Base-by-base conservation (phyloP, 1,140 invertebrate genomes). In the Lepidurus apus region DNA sequence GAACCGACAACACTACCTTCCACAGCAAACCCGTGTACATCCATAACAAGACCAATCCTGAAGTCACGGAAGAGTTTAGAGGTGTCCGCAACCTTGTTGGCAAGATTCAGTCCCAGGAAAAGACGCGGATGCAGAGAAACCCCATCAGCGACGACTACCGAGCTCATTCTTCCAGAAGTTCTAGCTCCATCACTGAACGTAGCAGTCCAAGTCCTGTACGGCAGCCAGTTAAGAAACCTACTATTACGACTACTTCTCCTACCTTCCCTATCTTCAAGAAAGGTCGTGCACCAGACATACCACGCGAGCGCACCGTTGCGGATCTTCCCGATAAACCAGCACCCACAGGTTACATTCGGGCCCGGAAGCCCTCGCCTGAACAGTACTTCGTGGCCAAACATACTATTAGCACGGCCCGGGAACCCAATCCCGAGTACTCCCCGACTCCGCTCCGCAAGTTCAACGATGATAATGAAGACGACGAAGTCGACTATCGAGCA, bases 371-470 rank as follows among this genome's bases (percentile, higher is more conserved):
- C 53, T n/a, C 17, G 53, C 7, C 53, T 4, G 53, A 65, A 7
- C 8, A 21, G 13, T 65, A 65, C 53, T 65, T 21, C 53, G 13
- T 17, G 8, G 53, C 53, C 6, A 65, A 21, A 65, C 53, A 65
- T 65, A 7, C 53, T 1, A 34, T 34, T 34, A 34, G 34, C 4
- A 13, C 53, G 53, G 53, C 17, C 6, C 53, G 53, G 17, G 17
- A 65, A 3, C 53, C 53, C 53, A 7, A 21, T 65, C 53, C 53
- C 13, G 9, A 65, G 53, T 13, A 77, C 42, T 65, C 42, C 24
- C 21, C 76, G 9, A 21, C 53, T 24, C 76, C 43, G 13, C 45
- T 43, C 1, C 24, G 65, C n/a, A 77, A 77, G 65, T 65, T 77
- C n/a, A 53, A 26, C 7, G 44, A 65, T 17, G 75, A 43, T 10